These are phyloP conservation scores for Tineola bisselliella DNA, from an alignment of 2,888 invertebrate species.

Conservation along the genomic window DNA sequence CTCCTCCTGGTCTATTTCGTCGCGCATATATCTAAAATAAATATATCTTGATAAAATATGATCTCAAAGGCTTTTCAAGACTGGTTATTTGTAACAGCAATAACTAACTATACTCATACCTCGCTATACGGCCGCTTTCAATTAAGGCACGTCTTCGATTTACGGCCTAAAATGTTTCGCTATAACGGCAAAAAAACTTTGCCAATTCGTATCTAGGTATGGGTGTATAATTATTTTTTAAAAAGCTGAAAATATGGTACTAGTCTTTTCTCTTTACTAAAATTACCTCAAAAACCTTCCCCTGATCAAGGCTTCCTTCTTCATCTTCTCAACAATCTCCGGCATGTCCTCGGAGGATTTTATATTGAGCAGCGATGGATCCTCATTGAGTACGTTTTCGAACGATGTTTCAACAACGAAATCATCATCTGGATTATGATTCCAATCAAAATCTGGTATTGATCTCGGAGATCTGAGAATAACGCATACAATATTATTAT, in stretches of 20 bases:
- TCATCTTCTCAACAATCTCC: constrained; percentile 39
- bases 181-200: too few species aligned
- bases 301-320: constrained; percentile 39
- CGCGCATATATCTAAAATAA: constrained; percentile 37
- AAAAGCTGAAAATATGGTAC: too few species aligned
- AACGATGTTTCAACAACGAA: constrained; percentile 60
- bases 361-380: constrained; percentile 36
- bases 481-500: too few species aligned
- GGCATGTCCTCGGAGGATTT: constrained; percentile 38
- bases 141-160: too few species aligned
- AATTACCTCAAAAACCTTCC: constrained; percentile 31
- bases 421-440: constrained; percentile 35
- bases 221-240: too few species aligned
- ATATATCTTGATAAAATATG: background rate
- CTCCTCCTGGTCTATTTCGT: constrained; percentile 29
- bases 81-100: too few species aligned
- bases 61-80: too few species aligned
- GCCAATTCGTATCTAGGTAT: too few species aligned
- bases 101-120: too few species aligned
- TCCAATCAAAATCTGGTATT: constrained; percentile 50
- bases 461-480: constrained; percentile 21
- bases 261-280: too few species aligned
- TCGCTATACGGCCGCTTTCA: too few species aligned
- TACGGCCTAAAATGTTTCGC: too few species aligned
- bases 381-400: constrained; percentile 46